A percentile compares a stretch with the other conserved stretches of the same genome.
Evolutionary conservation across 2,797 vertebrate species (phyloP).

Genomic region (Meriones psammophilus): DNA sequence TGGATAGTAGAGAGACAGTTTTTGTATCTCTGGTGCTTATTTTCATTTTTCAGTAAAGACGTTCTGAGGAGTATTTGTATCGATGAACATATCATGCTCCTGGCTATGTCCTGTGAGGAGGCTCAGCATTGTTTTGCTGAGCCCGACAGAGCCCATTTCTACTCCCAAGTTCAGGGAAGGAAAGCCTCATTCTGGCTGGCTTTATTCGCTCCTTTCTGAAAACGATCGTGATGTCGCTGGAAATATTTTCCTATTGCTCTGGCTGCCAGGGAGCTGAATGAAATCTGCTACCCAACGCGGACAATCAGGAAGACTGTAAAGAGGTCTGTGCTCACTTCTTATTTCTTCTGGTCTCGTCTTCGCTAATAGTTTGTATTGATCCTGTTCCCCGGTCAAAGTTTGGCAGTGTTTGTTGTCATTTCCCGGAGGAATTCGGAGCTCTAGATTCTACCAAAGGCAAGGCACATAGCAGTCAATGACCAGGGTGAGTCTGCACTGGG

Average conservation of each 20-base stretch:
- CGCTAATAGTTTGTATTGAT: neutral
- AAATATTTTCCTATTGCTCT: neutral
- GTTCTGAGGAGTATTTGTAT: neutral
- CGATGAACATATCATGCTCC: neutral
- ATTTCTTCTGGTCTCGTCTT: neutral
- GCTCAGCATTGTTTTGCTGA: neutral
- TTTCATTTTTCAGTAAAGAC: neutral
- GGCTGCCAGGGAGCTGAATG: neutral
- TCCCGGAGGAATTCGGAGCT: neutral
- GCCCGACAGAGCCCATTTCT: neutral
- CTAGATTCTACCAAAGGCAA: neutral
- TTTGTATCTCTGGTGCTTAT: neutral
- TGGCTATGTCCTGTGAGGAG: rapidly evolving
- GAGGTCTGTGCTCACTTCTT: neutral
- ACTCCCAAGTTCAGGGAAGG: neutral
- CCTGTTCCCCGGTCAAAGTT: neutral
- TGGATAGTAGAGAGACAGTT: neutral
- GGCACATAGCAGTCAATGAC: neutral
- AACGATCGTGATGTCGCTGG: neutral
- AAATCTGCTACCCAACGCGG: neutral
- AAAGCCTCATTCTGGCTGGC: neutral
- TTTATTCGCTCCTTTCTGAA: slow-evolving; percentile 28
- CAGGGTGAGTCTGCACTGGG: too few species aligned
- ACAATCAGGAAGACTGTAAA: neutral
- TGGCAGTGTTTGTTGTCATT: neutral